Conservation (phyloP, 23 tunicate genomes). For the Styela clava region DNA sequence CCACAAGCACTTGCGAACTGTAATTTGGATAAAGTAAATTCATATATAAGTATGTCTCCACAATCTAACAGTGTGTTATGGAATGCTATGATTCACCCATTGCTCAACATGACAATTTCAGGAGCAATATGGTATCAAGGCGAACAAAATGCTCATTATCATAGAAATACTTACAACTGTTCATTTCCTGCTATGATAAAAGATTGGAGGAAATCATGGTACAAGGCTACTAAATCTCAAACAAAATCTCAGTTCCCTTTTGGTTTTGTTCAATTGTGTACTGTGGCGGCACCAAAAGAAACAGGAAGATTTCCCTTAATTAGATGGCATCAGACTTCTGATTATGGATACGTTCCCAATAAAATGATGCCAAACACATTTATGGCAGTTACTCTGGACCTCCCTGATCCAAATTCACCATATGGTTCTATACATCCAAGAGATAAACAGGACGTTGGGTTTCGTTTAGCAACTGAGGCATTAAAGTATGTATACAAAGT, state of each 20-base stretch:
- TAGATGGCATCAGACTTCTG: constrained; percentile 90
- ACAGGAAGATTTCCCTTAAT: constrained; percentile 32
- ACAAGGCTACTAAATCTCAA: constrained; percentile 37
- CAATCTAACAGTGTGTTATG: constrained; percentile 60
- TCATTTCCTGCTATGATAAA: constrained; percentile 80
- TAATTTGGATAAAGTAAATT: constrained; percentile 24
- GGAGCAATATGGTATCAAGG: constrained; percentile 93
- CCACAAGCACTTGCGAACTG: constrained; percentile 45
- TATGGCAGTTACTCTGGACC: constrained; percentile 82
- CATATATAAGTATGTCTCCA: background rate
- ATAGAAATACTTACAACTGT: constrained; percentile 46
- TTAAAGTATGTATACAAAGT: constrained; percentile 27
- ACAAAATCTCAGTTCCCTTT: constrained; percentile 54
- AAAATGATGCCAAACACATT: constrained; percentile 64
- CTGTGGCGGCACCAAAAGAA: background rate
- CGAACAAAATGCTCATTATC: constrained; percentile 51
- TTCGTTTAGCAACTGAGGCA: constrained; percentile 39
- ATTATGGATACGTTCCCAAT: constrained; percentile 75
- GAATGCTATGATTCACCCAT: constrained; percentile 86
- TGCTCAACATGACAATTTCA: constrained; percentile 75
- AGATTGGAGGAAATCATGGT: constrained; percentile 81
- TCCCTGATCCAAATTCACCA: constrained; percentile 63
- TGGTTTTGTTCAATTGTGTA: constrained; percentile 76
- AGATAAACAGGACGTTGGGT: constrained; percentile 69
- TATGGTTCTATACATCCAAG: constrained; percentile 67